phyloP scores from a whole-genome alignment of 2,888 invertebrate species.

The Ypsolopha scabrella region DNA sequence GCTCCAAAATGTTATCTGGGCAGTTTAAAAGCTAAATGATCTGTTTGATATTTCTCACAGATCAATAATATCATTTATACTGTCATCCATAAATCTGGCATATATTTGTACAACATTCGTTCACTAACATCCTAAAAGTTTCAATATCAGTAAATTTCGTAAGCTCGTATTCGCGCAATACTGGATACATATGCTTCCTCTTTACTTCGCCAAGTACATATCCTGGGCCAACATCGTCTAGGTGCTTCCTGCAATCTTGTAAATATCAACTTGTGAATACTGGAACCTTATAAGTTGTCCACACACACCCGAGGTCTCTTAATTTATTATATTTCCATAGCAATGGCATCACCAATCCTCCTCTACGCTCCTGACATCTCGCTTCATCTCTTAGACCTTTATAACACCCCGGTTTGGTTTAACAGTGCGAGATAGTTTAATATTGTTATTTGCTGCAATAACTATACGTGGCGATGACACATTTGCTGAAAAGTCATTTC shows the following conservation, averaged over 20 bases:
- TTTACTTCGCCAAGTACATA: too few species aligned
- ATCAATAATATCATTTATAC: too few species aligned
- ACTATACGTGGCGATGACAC: not conserved
- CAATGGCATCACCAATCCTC: slow-evolving; percentile 38
- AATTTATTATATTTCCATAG: slow-evolving; percentile 14
- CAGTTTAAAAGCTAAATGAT: too few species aligned
- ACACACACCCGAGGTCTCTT: not conserved
- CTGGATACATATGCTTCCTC: too few species aligned
- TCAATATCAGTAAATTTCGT: too few species aligned
- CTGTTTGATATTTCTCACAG: too few species aligned
- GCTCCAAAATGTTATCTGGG: too few species aligned
- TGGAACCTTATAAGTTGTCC: slow-evolving; percentile 7
- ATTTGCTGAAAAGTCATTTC: not conserved
- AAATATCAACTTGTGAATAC: slow-evolving; percentile 9
- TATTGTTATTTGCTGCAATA: slow-evolving; percentile 4
- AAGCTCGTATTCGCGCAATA: too few species aligned
- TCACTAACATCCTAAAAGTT: too few species aligned
- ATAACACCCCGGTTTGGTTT: slow-evolving; percentile 50
- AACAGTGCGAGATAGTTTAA: slow-evolving; percentile 56
- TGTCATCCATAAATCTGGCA: too few species aligned
- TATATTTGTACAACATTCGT: too few species aligned
- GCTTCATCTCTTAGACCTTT: slow-evolving; percentile 59
- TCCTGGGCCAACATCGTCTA: not conserved
- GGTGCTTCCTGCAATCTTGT: not conserved
- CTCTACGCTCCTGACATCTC: slow-evolving; percentile 65